Evolutionary conservation across 2,797 vertebrate genomes (phyloP), one percentile per base, ranked within the genome.

Genomic region (Acanthornis magna): DNA sequence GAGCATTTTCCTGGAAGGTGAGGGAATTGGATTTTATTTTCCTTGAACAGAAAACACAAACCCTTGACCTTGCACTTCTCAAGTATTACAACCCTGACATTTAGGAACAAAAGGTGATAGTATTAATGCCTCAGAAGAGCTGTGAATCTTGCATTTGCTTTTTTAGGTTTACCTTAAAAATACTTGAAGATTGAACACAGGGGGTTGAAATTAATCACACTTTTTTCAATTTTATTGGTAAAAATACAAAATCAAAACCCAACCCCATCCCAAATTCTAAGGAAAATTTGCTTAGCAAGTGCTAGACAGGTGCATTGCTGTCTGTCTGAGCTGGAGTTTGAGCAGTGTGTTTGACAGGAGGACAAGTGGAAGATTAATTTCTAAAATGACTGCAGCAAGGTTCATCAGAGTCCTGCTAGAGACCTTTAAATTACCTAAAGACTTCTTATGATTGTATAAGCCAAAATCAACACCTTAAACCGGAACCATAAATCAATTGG

Each of bases 141-240:
- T 72, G 26, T 62, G 47, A 40, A 13, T 88, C 63, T 77, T 71
- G 11, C 11, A 8, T 78, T 85, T 54, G 11, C 4, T 71, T 83
- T 82, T 71, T 26, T 21, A 45, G 71, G 8, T 53, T 65, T 51
- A 21, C 25, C 81, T 82, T 6, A 25, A 71, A 84, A 87, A 63
- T 83, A 60, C 8, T 20, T 73, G 19, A 38, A 83, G 50, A 25
- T 13, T 36, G 17, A 57, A 53, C 16, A 71, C 0, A 0, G 10
- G 5, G 8, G 3, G 9, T 54, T 32, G 36, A 81, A 38, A 51
- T 77, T 38, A 3, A 3, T 67, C 40, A 30, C 1, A 2, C 5
- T 54, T 38, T 26, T 55, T 66, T 26, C 4, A 32, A 9, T 85
- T 61, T 48, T 42, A 14, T 26, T 84, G 9, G 45, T 79, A 11